Conservation (phyloP, 2,797 vertebrate species). For the Hafferia zeledoni region DNA sequence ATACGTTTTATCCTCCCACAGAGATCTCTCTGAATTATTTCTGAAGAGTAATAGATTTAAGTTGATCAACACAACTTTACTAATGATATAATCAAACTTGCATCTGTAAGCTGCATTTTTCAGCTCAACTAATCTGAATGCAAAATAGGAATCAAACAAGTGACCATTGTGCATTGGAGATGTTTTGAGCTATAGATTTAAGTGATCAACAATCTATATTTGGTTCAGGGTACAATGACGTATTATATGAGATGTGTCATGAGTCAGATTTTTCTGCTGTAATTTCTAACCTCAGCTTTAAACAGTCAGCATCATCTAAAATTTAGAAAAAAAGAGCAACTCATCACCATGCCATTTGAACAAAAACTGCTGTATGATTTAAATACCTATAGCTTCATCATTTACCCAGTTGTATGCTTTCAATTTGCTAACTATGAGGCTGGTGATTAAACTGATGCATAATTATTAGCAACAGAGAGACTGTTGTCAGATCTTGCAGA, state of each 20-base stretch:
- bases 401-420: conserved; percentile 72
- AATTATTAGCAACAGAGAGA: conserved; percentile 80
- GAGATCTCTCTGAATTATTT: neutral
- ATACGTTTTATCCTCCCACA: neutral
- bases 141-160: conserved; percentile 28
- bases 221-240: conserved; percentile 57
- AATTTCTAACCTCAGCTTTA: conserved; percentile 75
- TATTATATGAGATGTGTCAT: conserved; percentile 65
- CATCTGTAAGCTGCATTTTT: neutral
- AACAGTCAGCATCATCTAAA: conserved; percentile 76
- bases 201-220: conserved; percentile 62
- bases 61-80: conserved; percentile 13
- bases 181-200: conserved; percentile 63
- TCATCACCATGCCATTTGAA: conserved; percentile 80
- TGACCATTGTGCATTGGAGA: conserved; percentile 18
- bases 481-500: conserved; percentile 74
- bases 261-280: conserved; percentile 67
- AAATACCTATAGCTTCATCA: conserved; percentile 82
- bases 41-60: neutral
- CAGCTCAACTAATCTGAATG: conserved; percentile 46
- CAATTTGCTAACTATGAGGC: conserved; percentile 75
- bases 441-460: conserved; percentile 79
- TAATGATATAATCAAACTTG: conserved; percentile 15
- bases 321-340: conserved; percentile 61
- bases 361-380: conserved; percentile 76